phyloP scores from a whole-genome alignment of 2,888 invertebrate species.

The Idaea biselata region DNA sequence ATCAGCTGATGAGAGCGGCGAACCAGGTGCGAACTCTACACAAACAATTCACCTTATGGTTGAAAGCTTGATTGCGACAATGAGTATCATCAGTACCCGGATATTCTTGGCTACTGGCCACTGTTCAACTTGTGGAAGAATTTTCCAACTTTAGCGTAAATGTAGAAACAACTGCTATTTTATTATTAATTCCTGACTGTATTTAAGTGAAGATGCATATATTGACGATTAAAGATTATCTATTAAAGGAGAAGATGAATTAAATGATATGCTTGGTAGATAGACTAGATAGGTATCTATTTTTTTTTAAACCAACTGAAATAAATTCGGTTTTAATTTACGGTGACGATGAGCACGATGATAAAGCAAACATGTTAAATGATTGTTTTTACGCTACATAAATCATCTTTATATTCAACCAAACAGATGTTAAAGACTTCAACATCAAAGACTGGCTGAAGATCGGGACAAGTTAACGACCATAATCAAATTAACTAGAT shows the following conservation, averaged over 20 bases:
- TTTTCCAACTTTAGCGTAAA: neutral
- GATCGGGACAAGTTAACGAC: neutral
- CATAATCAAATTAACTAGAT: slow-evolving; percentile 1
- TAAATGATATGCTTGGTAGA: neutral
- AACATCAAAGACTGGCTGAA: slow-evolving; percentile 7
- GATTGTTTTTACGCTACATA: slow-evolving; percentile 13
- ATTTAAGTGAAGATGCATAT: neutral
- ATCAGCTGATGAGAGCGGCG: slow-evolving; percentile 72
- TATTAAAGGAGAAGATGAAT: neutral
- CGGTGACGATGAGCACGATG: neutral
- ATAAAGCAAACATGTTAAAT: slow-evolving; percentile 1
- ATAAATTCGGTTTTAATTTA: neutral
- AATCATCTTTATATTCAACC: slow-evolving; percentile 11
- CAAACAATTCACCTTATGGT: slow-evolving; percentile 35
- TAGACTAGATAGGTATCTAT: neutral
- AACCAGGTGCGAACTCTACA: slow-evolving; percentile 63
- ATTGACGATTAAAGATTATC: neutral
- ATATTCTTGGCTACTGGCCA: slow-evolving; percentile 21
- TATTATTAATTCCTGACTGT: neutral
- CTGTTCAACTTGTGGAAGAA: slow-evolving; percentile 14
- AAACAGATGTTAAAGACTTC: slow-evolving; percentile 12
- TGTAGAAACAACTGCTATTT: neutral
- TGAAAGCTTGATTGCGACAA: slow-evolving; percentile 25
- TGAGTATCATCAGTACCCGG: slow-evolving; percentile 16
- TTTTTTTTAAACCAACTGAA: neutral